phyloP scores from a whole-genome alignment of 1,140 invertebrate species.

The Scaptomyza pallida region DNA sequence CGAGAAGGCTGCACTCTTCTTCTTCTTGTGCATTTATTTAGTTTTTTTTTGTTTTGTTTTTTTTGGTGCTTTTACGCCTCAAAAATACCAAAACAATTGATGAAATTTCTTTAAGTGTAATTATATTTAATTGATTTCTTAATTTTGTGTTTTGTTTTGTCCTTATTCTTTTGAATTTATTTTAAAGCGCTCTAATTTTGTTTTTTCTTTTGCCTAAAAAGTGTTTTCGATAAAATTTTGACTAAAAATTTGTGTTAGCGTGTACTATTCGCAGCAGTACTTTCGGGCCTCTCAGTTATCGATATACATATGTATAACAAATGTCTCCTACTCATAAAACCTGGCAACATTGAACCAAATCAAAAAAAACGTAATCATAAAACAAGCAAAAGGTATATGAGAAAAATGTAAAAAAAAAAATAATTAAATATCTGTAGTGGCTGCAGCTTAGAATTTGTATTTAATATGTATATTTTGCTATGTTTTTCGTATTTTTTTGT shows the following conservation, averaged over 20 bases:
- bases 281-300: constrained; percentile 20
- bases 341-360: constrained; percentile 34
- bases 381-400: constrained; percentile 9
- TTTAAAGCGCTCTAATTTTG: constrained; percentile 24
- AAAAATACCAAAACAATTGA: constrained; percentile 3
- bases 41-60: background rate
- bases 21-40: background rate
- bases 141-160: constrained; percentile 1
- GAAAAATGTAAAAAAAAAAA: constrained; percentile 9
- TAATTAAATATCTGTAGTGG: constrained; percentile 31
- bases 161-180: constrained; percentile 7
- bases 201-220: constrained; percentile 49
- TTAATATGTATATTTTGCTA: constrained; percentile 70
- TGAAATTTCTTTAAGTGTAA: background rate
- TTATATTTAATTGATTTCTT: background rate
- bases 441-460: constrained; percentile 43
- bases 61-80: constrained; percentile 2
- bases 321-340: constrained; percentile 22
- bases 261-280: constrained; percentile 51
- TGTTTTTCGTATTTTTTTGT: constrained; percentile 17
- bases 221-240: constrained; percentile 67
- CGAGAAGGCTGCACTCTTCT: background rate
- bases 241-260: constrained; percentile 78
- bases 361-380: constrained; percentile 38
- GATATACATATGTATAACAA: background rate